These are phyloP conservation scores for Rhinoraja longicauda DNA, from an alignment of 2,797 vertebrate genomes.

Conservation along the genomic window DNA sequence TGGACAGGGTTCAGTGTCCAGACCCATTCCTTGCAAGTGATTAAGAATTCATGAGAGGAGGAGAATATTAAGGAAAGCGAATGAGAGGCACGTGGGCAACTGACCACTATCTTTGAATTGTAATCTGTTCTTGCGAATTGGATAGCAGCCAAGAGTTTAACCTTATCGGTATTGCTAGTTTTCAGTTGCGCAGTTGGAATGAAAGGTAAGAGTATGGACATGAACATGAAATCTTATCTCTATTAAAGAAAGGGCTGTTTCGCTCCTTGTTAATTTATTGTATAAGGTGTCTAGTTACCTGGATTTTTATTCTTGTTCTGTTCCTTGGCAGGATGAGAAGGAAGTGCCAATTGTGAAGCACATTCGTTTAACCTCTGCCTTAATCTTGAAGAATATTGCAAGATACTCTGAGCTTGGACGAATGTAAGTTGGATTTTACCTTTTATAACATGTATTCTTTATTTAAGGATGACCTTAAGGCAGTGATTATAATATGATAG, in stretches of 20 bases:
- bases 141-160: not conserved
- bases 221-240: not conserved
- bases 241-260: not conserved
- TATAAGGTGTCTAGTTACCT: not conserved
- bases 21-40: not conserved
- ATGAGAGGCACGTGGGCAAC: not conserved
- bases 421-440: constrained; percentile 27
- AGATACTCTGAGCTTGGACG: constrained; percentile 39
- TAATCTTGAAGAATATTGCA: constrained; percentile 40
- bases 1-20: not conserved
- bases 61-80: not conserved
- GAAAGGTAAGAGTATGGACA: not conserved
- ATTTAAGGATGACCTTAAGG: not conserved
- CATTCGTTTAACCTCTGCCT: constrained; percentile 37
- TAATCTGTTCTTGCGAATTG: not conserved
- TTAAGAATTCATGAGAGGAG: not conserved
- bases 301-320: not conserved
- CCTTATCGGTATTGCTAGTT: not conserved
- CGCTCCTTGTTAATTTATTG: not conserved
- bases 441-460: not conserved
- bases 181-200: not conserved
- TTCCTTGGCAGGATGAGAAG: constrained; percentile 38
- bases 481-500: no score
- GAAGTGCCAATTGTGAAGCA: constrained; percentile 38
- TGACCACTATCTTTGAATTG: not conserved